Percentiles rank a stretch among this genome's conserved stretches.
These are phyloP conservation scores for Dallia pectoralis DNA, from an alignment of 2,797 vertebrate genomes.

Conservation along the genomic window DNA sequence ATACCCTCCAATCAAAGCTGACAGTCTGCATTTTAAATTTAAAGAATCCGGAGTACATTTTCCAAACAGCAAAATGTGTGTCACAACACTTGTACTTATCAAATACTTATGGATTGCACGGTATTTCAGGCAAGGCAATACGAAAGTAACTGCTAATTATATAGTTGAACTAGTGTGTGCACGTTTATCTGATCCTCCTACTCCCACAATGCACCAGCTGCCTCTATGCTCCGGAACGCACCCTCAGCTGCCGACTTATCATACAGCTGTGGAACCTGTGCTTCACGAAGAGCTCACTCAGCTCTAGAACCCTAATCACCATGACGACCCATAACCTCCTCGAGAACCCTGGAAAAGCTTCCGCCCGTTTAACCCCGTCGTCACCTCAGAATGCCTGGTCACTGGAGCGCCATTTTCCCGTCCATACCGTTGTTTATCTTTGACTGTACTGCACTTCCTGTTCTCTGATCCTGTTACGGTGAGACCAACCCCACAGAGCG, in stretches of 20 bases:
- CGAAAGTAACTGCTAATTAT: slow-evolving; percentile 6
- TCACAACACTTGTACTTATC: too few relatives aligned
- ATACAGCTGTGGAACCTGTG: slow-evolving; percentile 45
- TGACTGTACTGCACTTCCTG: neutral
- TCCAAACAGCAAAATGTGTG: too few relatives aligned
- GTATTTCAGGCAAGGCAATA: neutral
- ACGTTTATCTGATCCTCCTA: neutral
- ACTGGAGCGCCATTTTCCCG: neutral
- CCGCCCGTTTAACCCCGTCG: neutral
- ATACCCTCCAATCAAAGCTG: too few relatives aligned
- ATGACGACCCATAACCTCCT: neutral
- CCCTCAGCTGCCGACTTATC: slow-evolving; percentile 32
- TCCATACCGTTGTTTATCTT: neutral
- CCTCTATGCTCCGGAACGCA: slow-evolving; percentile 2
- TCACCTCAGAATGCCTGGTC: neutral
- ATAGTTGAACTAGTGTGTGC: slow-evolving; percentile 8
- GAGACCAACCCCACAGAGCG: neutral
- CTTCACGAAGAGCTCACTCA: slow-evolving; percentile 9
- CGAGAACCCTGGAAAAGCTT: neutral
- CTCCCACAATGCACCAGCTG: slow-evolving; percentile 7
- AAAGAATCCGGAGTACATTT: too few relatives aligned
- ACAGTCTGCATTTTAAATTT: too few relatives aligned
- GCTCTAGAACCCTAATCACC: slow-evolving; percentile 21
- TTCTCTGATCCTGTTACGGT: neutral
- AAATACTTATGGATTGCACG: too few relatives aligned